A percentile compares a stretch with the other conserved stretches of the same genome.
Evolutionary conservation across 1,140 invertebrate genomes (phyloP).

Genomic region (Papilio helenus): DNA sequence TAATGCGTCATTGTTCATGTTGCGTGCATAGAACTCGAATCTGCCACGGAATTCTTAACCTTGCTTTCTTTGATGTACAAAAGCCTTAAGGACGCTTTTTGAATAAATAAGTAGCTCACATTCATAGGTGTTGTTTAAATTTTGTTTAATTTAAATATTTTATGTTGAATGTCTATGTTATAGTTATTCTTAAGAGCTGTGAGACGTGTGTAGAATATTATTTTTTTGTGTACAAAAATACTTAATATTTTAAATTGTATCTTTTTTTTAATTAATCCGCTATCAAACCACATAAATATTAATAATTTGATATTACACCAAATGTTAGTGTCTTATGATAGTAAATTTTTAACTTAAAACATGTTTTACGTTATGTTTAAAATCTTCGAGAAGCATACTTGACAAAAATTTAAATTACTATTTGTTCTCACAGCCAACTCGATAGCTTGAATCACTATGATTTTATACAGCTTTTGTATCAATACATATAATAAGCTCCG

Average conservation of each 20-base stretch:
- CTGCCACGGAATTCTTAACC: conserved; percentile 18
- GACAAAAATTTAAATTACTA: not conserved
- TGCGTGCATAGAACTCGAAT: conserved; percentile 20
- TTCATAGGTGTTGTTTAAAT: conserved; percentile 28
- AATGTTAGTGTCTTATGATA: too few relatives aligned
- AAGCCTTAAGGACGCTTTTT: conserved; percentile 28
- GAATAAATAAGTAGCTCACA: conserved; percentile 25
- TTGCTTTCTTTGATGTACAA: conserved; percentile 29
- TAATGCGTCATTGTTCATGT: conserved; percentile 34
- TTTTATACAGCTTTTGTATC: too few relatives aligned
- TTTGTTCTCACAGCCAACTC: conserved; percentile 2
- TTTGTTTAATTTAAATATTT: conserved; percentile 15
- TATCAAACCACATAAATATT: too few relatives aligned
- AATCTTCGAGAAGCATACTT: not conserved
- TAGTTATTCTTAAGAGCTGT: not conserved
- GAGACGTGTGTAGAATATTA: not conserved
- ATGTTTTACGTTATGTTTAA: not conserved
- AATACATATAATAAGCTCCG: too few relatives aligned
- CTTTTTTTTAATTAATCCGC: not conserved
- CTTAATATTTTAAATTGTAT: not conserved
- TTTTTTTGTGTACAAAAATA: not conserved
- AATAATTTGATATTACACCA: too few relatives aligned
- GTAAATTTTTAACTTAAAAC: not conserved
- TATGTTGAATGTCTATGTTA: not conserved
- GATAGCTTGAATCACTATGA: not conserved